phyloP scores from a whole-genome alignment of 1,140 invertebrate species.

The Bombus ignitus region DNA sequence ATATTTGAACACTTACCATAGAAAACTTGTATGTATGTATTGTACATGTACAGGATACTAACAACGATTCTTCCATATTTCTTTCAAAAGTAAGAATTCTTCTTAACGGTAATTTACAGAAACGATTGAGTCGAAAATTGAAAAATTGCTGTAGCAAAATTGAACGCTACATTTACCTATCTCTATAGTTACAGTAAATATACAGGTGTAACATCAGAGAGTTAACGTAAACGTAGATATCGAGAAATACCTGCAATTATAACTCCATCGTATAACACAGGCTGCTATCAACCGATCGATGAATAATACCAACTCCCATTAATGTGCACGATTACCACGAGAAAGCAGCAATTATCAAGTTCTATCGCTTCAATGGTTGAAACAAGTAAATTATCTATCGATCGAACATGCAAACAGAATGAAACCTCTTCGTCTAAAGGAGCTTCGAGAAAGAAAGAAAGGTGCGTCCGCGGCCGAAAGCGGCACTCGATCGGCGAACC shows the following conservation, averaged over 20 bases:
- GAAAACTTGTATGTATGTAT: not conserved
- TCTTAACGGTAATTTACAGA: too few species aligned
- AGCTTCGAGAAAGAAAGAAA: not conserved
- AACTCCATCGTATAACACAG: not conserved
- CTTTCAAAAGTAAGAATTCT: too few species aligned
- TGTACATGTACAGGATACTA: too few species aligned
- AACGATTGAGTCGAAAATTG: too few species aligned
- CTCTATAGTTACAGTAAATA: too few species aligned
- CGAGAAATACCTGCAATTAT: not conserved
- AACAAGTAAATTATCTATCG: not conserved
- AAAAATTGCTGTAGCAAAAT: not conserved
- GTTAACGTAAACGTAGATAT: not conserved
- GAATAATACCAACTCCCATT: not conserved
- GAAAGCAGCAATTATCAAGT: not conserved
- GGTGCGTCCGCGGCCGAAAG: not conserved
- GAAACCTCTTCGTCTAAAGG: too few species aligned
- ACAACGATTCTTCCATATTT: too few species aligned
- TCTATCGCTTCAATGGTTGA: not conserved
- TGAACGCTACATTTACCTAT: not conserved
- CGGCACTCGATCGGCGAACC: conserved; percentile 31
- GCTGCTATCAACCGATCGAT: not conserved
- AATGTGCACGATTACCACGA: not conserved
- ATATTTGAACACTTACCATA: not conserved
- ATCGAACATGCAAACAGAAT: not conserved
- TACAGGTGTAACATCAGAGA: too few species aligned